phyloP scores from a whole-genome alignment of 2,113 vertebrate genomes.

The Brachyhypopomus occidentalis region DNA sequence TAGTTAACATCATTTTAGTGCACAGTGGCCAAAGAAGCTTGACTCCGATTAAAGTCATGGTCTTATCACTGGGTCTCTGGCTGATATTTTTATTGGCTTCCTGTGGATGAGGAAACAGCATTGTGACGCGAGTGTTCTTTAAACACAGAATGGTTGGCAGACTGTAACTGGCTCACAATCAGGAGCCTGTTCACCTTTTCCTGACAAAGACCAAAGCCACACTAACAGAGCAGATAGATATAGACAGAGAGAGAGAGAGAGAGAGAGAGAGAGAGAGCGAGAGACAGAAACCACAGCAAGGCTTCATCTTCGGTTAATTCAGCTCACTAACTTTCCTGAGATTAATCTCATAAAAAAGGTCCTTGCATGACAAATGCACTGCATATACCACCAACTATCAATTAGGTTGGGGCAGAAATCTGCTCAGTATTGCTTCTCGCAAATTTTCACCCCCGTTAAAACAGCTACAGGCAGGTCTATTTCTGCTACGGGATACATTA shows the following conservation, averaged over 20 bases:
- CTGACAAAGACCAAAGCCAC: slow-evolving; percentile 11
- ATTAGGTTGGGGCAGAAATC: not conserved
- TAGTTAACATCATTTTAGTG: no score
- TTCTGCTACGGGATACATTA: slow-evolving; percentile 5
- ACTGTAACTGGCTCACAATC: slow-evolving; percentile 54
- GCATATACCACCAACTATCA: not conserved
- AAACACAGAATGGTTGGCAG: slow-evolving; percentile 17
- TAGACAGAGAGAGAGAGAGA: not conserved
- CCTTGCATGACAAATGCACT: not conserved
- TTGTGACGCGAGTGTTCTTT: no score
- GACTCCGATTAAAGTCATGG: no score
- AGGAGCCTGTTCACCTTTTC: slow-evolving; percentile 61
- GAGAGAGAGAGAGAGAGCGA: not conserved
- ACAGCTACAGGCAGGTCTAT: not conserved
- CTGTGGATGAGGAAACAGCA: no score
- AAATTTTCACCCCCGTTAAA: not conserved
- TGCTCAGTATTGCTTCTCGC: not conserved
- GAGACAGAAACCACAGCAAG: not conserved
- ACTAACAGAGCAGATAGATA: slow-evolving; percentile 35
- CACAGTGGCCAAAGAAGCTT: no score
- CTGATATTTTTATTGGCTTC: no score
- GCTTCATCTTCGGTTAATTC: slow-evolving; percentile 26
- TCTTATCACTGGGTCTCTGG: no score
- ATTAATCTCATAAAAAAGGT: not conserved
- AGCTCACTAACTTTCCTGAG: no score